A percentile compares a stretch with the other conserved stretches of the same genome.
These are phyloP conservation scores for Dimorphilus gyrociliatus DNA, from an alignment of 2,888 invertebrate genomes.

Conservation along the genomic window DNA sequence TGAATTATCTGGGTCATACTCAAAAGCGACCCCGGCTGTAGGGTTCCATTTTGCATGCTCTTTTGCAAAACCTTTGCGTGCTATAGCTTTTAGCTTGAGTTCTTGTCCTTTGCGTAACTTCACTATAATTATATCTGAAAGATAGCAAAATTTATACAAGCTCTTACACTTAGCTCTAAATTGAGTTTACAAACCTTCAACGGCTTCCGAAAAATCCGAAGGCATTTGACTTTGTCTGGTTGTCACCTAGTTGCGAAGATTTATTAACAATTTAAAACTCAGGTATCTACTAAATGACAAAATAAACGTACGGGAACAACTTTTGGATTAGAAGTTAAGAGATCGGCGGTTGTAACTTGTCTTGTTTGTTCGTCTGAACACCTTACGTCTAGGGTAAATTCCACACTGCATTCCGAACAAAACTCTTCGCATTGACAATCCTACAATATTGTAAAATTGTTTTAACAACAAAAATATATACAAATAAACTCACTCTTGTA, in stretches of 20 bases:
- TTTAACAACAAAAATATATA: slow-evolving; percentile 2
- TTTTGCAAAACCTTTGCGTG: slow-evolving; percentile 87
- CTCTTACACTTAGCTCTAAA: too few relatives aligned
- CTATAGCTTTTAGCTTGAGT: slow-evolving; percentile 79
- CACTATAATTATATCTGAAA: slow-evolving; percentile 45
- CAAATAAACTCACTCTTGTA: slow-evolving; percentile 47
- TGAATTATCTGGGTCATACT: slow-evolving; percentile 96
- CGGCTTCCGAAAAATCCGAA: too few relatives aligned
- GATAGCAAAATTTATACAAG: background rate
- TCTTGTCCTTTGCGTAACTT: slow-evolving; percentile 70
- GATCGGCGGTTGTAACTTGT: slow-evolving; percentile 87
- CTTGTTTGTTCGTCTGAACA: slow-evolving; percentile 83
- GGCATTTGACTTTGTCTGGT: too few relatives aligned
- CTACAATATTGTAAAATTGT: slow-evolving; percentile 35
- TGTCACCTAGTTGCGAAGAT: too few relatives aligned
- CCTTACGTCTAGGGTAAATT: slow-evolving; percentile 88
- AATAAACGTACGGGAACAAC: slow-evolving; percentile 56
- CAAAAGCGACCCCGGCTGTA: slow-evolving; percentile 91
- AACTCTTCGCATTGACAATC: slow-evolving; percentile 95
- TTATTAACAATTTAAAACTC: too few relatives aligned
- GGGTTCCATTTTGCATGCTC: slow-evolving; percentile 99
- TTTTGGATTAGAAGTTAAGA: slow-evolving; percentile 65
- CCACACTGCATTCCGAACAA: slow-evolving; percentile 90
- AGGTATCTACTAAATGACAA: too few relatives aligned
- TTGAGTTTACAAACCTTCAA: too few relatives aligned